A percentile compares a stretch with the other conserved stretches of the same genome.
These are phyloP conservation scores for Poeciliopsis presidionis DNA, from an alignment of 2,797 vertebrate species.

Conservation along the genomic window DNA sequence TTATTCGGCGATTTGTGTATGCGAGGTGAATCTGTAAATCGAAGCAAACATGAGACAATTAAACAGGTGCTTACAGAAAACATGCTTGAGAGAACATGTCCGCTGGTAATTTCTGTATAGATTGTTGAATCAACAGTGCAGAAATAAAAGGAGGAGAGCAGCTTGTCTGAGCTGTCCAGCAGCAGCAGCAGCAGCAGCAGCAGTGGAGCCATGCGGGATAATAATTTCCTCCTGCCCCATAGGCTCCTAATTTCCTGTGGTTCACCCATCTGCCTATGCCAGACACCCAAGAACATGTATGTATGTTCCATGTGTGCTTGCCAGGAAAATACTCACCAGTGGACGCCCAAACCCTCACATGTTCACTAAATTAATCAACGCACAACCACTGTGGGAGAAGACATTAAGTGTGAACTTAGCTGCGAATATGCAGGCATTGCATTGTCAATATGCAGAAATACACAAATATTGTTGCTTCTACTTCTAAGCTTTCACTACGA, in stretches of 20 bases:
- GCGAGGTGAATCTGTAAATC: neutral
- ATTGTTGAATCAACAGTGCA: conserved; percentile 34
- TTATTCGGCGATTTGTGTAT: neutral
- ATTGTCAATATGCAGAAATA: neutral
- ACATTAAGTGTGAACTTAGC: conserved; percentile 4
- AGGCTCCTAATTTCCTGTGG: conserved; percentile 61
- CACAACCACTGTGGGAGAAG: neutral
- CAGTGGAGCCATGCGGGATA: conserved; percentile 59
- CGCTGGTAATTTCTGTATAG: conserved; percentile 37
- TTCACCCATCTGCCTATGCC: conserved; percentile 63
- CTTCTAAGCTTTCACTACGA: neutral
- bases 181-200: conserved; percentile 27
- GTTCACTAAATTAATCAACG: conserved; percentile 10
- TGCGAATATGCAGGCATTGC: conserved; percentile 12
- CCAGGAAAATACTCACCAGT: conserved; percentile 18
- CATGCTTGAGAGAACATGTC: conserved; percentile 13
- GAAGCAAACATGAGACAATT: neutral
- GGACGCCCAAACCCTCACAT: conserved; percentile 14
- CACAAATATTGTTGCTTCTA: neutral
- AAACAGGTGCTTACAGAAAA: neutral
- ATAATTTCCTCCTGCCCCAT: conserved; percentile 69
- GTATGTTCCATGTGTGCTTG: conserved; percentile 25
- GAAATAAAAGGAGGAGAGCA: conserved; percentile 19
- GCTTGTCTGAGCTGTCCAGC: conserved; percentile 1
- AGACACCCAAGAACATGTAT: conserved; percentile 22